A percentile compares a stretch with the other conserved stretches of the same genome.
These are phyloP conservation scores for Tachycineta bicolor DNA, from an alignment of 2,113 vertebrate genomes.

Conservation along the genomic window DNA sequence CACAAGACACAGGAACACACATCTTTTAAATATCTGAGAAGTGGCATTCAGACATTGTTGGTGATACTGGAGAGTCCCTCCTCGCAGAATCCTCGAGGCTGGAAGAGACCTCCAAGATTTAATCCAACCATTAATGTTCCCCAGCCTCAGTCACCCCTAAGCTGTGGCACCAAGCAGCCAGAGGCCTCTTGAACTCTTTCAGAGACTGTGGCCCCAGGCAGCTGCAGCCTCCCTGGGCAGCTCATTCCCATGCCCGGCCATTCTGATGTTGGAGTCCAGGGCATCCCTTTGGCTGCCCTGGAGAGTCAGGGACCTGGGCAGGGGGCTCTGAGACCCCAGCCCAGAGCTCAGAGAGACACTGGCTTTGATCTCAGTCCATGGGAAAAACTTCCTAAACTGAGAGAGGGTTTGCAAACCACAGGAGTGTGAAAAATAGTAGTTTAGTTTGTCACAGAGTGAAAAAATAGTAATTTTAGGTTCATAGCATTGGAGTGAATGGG, in stretches of 20 bases:
- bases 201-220: not conserved
- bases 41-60: not conserved
- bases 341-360: no score
- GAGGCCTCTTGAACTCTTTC: not conserved
- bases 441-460: no score
- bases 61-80: not conserved
- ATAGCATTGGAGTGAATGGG: no score
- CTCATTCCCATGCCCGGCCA: not conserved
- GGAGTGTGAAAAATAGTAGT: no score
- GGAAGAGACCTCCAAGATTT: not conserved
- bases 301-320: no score
- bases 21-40: not conserved
- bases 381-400: no score
- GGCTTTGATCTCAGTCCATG: no score
- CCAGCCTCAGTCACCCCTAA: not conserved
- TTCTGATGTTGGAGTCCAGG: no score
- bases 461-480: no score
- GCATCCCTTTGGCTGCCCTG: no score
- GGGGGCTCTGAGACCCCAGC: no score
- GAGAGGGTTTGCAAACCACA: no score
- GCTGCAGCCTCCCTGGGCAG: not conserved
- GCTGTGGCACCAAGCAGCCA: rapidly evolving
- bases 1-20: not conserved
- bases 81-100: not conserved
- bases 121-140: not conserved